phyloP scores from a whole-genome alignment of 2,888 invertebrate genomes.

The Tetranychus truncatus region DNA sequence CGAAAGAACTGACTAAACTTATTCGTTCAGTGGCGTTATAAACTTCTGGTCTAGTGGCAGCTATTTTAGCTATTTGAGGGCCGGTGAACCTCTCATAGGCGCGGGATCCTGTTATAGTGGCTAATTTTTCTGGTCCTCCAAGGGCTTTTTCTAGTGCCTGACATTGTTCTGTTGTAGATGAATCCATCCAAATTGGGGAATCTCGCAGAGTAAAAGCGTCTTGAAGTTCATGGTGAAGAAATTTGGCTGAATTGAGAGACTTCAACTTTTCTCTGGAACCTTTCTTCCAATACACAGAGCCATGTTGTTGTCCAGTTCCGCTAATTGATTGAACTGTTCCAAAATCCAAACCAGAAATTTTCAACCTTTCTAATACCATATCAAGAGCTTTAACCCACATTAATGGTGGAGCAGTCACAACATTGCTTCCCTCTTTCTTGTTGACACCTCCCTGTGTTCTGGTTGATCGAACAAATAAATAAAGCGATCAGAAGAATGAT shows the following conservation, averaged over 20 bases:
- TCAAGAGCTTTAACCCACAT: constrained; percentile 94
- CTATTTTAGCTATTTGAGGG: constrained; percentile 75
- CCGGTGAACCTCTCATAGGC: constrained; percentile 84
- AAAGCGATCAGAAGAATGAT: neutral
- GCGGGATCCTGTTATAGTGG: constrained; percentile 61
- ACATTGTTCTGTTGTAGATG: constrained; percentile 58
- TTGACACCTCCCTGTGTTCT: constrained; percentile 47
- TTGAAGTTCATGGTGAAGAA: constrained; percentile 62
- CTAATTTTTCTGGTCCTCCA: constrained; percentile 56
- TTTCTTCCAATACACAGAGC: constrained; percentile 81
- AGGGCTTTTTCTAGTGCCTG: constrained; percentile 55
- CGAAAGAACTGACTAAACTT: constrained; percentile 80
- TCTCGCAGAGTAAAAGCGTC: constrained; percentile 52
- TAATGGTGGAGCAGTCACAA: constrained; percentile 59
- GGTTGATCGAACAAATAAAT: constrained; percentile 12
- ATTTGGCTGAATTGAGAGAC: constrained; percentile 50
- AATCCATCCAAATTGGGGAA: constrained; percentile 94
- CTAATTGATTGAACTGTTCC: constrained; percentile 62
- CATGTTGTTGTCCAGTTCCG: constrained; percentile 90
- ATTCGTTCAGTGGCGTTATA: constrained; percentile 62
- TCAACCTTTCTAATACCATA: constrained; percentile 63
- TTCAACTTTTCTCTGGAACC: constrained; percentile 48
- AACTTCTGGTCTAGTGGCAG: constrained; percentile 46
- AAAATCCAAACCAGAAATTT: constrained; percentile 63
- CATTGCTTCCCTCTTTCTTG: constrained; percentile 37